Conservation (phyloP, 2,113 vertebrate genomes). For the Tetraodon nigroviridis region DNA sequence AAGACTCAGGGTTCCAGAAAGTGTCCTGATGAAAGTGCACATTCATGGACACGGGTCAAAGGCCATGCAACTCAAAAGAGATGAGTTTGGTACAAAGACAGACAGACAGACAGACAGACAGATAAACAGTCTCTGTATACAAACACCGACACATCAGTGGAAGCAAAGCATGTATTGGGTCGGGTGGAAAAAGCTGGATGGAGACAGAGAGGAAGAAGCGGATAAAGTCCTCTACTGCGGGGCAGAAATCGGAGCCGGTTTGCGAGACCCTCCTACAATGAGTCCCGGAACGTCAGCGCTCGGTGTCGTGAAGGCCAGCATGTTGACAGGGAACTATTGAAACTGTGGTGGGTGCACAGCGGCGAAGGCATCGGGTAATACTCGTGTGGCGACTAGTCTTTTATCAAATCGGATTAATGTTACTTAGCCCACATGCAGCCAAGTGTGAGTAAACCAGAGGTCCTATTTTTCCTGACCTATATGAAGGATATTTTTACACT, state of each 20-base stretch:
- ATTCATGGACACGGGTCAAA: too few species aligned
- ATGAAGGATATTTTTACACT: constrained; percentile 36
- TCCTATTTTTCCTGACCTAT: constrained; percentile 48
- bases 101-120: not conserved
- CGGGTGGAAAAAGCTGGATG: constrained; percentile 6
- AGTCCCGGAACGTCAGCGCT: constrained; percentile 27
- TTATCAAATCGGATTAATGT: constrained; percentile 63
- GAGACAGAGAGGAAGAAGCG: constrained; percentile 1
- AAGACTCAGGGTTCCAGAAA: too few species aligned
- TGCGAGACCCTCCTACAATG: constrained; percentile 45
- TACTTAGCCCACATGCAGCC: constrained; percentile 41
- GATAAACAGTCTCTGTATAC: not conserved
- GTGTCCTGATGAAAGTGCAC: too few species aligned
- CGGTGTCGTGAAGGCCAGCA: constrained; percentile 42
- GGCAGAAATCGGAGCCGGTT: constrained; percentile 35
- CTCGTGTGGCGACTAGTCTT: constrained; percentile 57
- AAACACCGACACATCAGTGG: constrained; percentile 18
- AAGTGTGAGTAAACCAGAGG: constrained; percentile 27
- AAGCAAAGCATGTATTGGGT: constrained; percentile 5
- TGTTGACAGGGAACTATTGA: constrained; percentile 57
- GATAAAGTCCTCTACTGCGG: constrained; percentile 26
- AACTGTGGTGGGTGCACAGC: constrained; percentile 40
- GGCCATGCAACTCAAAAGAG: too few species aligned
- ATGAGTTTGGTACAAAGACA: not conserved
- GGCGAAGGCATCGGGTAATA: constrained; percentile 51